Percentiles rank a stretch among this genome's conserved stretches.
These are phyloP conservation scores for Polyommatus iphigenia DNA, from an alignment of 2,888 invertebrate genomes.

Conservation along the genomic window DNA sequence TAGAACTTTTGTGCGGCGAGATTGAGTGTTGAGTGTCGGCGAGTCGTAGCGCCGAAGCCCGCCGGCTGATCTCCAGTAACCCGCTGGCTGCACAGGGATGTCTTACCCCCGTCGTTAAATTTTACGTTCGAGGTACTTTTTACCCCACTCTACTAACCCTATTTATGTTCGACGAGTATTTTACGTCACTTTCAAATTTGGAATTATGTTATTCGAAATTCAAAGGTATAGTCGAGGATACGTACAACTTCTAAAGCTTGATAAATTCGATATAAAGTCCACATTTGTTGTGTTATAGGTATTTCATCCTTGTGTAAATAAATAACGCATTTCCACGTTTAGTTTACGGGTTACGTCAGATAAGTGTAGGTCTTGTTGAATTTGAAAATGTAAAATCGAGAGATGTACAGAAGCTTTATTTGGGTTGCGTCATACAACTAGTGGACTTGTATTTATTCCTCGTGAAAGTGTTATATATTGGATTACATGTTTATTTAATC, in stretches of 20 bases:
- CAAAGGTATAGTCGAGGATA: neutral
- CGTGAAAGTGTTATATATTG: conserved; percentile 24
- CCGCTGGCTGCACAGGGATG: conserved; percentile 30
- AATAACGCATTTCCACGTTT: conserved; percentile 10
- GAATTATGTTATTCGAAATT: neutral
- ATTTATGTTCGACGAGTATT: conserved; percentile 1
- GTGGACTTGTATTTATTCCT: conserved; percentile 30
- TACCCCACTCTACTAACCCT: conserved; percentile 3
- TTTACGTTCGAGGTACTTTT: neutral
- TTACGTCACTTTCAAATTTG: neutral
- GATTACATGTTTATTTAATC: conserved; percentile 27
- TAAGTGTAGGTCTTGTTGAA: conserved; percentile 26
- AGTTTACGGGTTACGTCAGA: conserved; percentile 21
- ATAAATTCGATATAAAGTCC: neutral
- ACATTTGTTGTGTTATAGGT: conserved; percentile 10
- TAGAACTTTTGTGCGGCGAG: conserved; percentile 91
- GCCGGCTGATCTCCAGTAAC: conserved; percentile 34
- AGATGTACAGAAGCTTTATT: conserved; percentile 28
- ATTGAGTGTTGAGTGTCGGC: conserved; percentile 82
- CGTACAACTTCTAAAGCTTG: neutral
- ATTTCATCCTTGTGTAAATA: conserved; percentile 25
- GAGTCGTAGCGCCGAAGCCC: conserved; percentile 54
- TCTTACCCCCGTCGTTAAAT: neutral
- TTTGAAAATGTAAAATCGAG: conserved; percentile 28
- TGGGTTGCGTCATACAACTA: conserved; percentile 10